Percentiles rank a stretch among this genome's conserved stretches.
These are phyloP conservation scores for Heliconius sara DNA, from an alignment of 2,888 invertebrate genomes.

Conservation along the genomic window DNA sequence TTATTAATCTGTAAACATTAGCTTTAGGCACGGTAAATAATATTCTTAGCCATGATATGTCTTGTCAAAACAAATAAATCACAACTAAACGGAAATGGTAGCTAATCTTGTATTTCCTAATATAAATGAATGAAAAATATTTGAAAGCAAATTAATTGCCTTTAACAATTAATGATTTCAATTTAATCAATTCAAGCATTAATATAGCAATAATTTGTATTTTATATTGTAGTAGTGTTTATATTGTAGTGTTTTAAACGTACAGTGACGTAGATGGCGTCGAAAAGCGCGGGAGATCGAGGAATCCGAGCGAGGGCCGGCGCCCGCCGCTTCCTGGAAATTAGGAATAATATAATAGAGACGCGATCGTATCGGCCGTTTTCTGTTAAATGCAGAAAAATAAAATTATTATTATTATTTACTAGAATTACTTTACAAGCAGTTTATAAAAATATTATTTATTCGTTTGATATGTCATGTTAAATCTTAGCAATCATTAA, in stretches of 20 bases:
- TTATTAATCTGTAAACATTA: neutral
- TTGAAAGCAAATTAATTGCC: neutral
- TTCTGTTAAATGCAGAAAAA: constrained; percentile 43
- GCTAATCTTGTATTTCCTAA: neutral
- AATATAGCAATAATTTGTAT: neutral
- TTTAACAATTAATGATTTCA: neutral
- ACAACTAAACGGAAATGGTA: neutral
- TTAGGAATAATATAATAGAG: constrained; percentile 72
- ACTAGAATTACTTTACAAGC: neutral
- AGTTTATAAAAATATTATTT: neutral
- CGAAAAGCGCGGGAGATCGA: constrained; percentile 60
- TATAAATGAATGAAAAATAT: neutral
- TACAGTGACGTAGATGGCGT: constrained; percentile 43
- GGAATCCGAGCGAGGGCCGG: constrained; percentile 80
- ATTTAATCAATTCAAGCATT: neutral
- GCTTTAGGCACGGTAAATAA: neutral
- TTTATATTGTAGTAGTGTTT: neutral
- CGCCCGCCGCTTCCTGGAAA: constrained; percentile 82
- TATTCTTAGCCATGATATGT: neutral
- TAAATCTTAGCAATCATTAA: too few relatives aligned
- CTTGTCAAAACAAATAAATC: neutral
- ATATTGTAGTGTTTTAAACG: neutral
- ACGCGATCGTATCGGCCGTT: constrained; percentile 49
- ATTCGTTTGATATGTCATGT: too few relatives aligned
- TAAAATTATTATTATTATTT: neutral